Conservation (phyloP, 2,797 vertebrate species). For the Protonibea diacanthus region DNA sequence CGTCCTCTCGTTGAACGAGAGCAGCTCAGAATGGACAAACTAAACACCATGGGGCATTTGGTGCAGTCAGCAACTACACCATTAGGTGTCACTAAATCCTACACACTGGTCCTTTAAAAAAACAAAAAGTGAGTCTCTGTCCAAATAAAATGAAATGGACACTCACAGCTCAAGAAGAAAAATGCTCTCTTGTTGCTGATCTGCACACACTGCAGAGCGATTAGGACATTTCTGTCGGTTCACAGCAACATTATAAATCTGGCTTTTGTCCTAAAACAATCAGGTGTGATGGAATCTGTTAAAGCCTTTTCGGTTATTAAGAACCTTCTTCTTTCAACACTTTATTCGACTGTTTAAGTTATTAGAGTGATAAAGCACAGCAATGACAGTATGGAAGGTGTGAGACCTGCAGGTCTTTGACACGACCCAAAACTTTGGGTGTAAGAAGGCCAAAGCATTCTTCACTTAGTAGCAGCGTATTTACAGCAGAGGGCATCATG, state of each 20-base stretch:
- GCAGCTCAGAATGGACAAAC: no score
- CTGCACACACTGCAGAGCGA: neutral
- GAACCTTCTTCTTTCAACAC: neutral
- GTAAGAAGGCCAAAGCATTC: neutral
- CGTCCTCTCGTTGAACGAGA: no score
- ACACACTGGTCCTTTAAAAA: neutral
- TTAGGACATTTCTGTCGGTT: neutral
- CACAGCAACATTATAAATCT: neutral
- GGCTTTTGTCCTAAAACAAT: neutral
- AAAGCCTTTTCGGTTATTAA: no score
- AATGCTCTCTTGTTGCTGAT: neutral
- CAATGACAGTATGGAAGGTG: neutral
- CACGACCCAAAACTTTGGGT: neutral
- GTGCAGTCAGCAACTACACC: no score
- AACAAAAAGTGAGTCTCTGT: neutral
- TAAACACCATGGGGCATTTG: no score
- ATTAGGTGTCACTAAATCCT: no score
- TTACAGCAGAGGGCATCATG: constrained; percentile 71
- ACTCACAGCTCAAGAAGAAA: neutral
- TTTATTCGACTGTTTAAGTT: neutral
- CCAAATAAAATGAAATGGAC: neutral
- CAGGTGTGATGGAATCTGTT: neutral
- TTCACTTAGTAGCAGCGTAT: constrained; percentile 10
- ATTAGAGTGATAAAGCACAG: neutral
- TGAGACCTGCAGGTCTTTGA: neutral